phyloP scores from a whole-genome alignment of 2,888 invertebrate species.

The Adelphocoris suturalis region DNA sequence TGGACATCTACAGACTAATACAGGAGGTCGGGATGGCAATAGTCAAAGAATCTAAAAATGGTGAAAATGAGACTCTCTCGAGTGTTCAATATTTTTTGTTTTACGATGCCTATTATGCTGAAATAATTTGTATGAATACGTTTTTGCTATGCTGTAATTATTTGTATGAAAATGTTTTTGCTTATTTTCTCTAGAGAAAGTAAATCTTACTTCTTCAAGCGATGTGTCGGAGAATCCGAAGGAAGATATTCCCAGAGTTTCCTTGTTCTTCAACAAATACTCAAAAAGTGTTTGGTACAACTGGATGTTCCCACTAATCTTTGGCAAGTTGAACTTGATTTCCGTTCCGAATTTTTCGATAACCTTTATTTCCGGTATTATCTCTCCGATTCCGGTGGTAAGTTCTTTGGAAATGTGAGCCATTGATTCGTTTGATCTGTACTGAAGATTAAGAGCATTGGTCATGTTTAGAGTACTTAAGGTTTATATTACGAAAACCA shows the following conservation, averaged over 20 bases:
- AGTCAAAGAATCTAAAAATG: too few relatives aligned
- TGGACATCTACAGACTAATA: too few relatives aligned
- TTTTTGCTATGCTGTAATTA: too few relatives aligned
- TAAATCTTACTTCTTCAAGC: slow-evolving; percentile 80
- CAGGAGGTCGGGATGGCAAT: too few relatives aligned
- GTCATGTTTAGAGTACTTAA: too few relatives aligned
- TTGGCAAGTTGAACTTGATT: slow-evolving; percentile 78
- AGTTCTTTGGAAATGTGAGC: slow-evolving; percentile 72
- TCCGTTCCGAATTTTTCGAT: slow-evolving; percentile 79
- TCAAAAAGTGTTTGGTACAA: slow-evolving; percentile 77
- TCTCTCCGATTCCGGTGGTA: slow-evolving; percentile 77
- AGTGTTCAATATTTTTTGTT: too few relatives aligned
- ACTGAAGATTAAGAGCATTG: background rate
- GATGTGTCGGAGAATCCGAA: slow-evolving; percentile 82
- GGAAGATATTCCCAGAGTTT: slow-evolving; percentile 79
- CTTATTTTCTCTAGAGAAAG: too few relatives aligned
- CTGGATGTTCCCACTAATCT: slow-evolving; percentile 74
- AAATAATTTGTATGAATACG: too few relatives aligned
- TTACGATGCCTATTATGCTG: too few relatives aligned
- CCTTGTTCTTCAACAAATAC: slow-evolving; percentile 78
- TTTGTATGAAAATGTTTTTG: too few relatives aligned
- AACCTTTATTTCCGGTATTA: slow-evolving; percentile 78
- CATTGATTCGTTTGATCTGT: slow-evolving; percentile 55
- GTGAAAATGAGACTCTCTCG: too few relatives aligned
- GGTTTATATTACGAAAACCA: background rate